A percentile compares a stretch with the other conserved stretches of the same genome.
Conservation (phyloP, 2,113 vertebrate species). For the Mirza zaza region DNA sequence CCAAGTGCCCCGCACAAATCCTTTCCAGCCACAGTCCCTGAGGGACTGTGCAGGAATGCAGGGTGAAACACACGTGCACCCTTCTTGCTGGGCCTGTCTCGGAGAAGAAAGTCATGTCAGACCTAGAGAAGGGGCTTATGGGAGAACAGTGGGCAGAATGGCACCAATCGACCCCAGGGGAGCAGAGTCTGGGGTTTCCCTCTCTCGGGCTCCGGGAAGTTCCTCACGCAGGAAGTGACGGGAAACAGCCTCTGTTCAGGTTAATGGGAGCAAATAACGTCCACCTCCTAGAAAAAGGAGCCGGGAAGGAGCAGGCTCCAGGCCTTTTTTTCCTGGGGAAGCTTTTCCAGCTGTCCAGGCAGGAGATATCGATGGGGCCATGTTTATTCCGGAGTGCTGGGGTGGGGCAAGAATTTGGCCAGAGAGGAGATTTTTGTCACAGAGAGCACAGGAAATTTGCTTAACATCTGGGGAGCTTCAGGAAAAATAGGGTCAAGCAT, state of each 20-base stretch:
- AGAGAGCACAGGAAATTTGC: not conserved
- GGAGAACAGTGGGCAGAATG: not conserved
- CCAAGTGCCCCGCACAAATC: conserved; percentile 41
- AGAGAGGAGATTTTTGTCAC: not conserved
- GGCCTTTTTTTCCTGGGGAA: not conserved
- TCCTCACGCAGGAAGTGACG: not conserved
- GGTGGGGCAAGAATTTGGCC: not conserved
- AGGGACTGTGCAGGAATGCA: conserved; percentile 21
- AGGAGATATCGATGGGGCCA: not conserved
- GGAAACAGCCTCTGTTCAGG: not conserved
- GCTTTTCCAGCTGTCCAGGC: not conserved
- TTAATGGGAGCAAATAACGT: not conserved
- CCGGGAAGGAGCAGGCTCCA: not conserved
- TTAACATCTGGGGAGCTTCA: not conserved
- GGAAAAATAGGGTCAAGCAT: not conserved
- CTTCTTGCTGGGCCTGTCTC: not conserved
- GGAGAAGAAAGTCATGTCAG: not conserved
- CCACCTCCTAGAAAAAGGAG: not conserved
- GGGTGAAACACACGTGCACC: not conserved
- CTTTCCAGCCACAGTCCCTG: conserved; percentile 43
- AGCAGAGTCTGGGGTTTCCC: not conserved
- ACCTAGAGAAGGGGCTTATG: not conserved
- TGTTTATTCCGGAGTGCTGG: not conserved
- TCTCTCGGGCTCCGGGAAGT: not conserved
- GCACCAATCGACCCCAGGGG: not conserved